phyloP scores from a whole-genome alignment of 2,888 invertebrate species.

The Salticus scenicus region DNA sequence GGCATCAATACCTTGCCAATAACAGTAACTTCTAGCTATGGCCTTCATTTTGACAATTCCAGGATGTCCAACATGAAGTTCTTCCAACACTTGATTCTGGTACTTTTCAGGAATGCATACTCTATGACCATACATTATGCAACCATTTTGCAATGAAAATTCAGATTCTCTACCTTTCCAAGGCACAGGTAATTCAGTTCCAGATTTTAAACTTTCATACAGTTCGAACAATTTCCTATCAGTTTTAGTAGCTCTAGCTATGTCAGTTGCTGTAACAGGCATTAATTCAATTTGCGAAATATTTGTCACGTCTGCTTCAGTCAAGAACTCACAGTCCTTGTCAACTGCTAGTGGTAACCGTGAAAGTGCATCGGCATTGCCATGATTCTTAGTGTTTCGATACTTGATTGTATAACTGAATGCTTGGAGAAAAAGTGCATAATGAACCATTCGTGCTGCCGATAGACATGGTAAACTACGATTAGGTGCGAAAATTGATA shows the following conservation, averaged over 20 bases:
- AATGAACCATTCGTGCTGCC: slow-evolving; percentile 49
- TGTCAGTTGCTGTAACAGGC: slow-evolving; percentile 44
- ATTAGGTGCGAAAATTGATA: slow-evolving; percentile 53
- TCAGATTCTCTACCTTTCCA: slow-evolving; percentile 50
- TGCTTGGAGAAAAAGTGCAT: slow-evolving; percentile 52
- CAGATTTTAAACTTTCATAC: slow-evolving; percentile 45
- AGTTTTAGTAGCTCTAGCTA: slow-evolving; percentile 47
- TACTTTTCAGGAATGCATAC: slow-evolving; percentile 51
- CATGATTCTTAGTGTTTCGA: slow-evolving; percentile 48
- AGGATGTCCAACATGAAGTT: slow-evolving; percentile 40
- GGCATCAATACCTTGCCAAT: slow-evolving; percentile 44
- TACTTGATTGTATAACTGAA: slow-evolving; percentile 50
- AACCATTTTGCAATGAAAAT: slow-evolving; percentile 51
- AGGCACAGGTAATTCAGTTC: slow-evolving; percentile 44
- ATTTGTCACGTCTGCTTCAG: slow-evolving; percentile 48
- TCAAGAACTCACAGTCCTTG: slow-evolving; percentile 46
- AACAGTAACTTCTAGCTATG: slow-evolving; percentile 43
- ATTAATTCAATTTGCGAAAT: slow-evolving; percentile 46
- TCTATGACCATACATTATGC: slow-evolving; percentile 51
- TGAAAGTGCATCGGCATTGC: slow-evolving; percentile 50
- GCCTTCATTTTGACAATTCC: slow-evolving; percentile 46
- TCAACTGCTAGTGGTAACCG: slow-evolving; percentile 44
- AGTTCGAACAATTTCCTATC: slow-evolving; percentile 47
- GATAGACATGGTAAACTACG: slow-evolving; percentile 55
- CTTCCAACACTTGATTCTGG: slow-evolving; percentile 59